Evolutionary conservation across 2,797 vertebrate species (phyloP), one percentile per base, ranked within the genome.

Genomic region (Sebastes paucispinis): DNA sequence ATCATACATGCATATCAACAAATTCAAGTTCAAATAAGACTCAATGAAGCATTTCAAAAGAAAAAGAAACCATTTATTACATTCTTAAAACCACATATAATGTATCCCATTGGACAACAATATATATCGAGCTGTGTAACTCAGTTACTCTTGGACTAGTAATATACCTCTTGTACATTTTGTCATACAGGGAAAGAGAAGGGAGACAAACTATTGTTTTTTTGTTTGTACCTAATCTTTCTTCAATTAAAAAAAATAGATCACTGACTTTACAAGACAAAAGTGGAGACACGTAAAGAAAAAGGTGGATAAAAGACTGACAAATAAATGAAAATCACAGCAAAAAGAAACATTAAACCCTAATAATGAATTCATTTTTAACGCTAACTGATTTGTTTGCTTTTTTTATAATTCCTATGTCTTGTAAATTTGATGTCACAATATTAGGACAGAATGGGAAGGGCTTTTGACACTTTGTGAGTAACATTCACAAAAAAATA

Each of bases 401-500:
- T 75, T 58, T 57, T 77, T 84, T 67, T 50, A 54, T 27, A 84
- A 90, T 85, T 92, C 80, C 89, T 93, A 92, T 89, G 86, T 88
- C 79, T 89, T 77, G 63, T 90, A 92, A 90, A 93, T 88, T 88
- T 88, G 88, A 87, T 85, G 81, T 93, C 93, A 93, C 90, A 92
- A 94, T 90, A 95, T 93, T 86, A 91, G 93, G 90, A 91, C 90
- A 89, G 20, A 91, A 91, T 68, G 67, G 90, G 91, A 91, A 92
- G 88, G 92, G 88, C 88, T 91, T 94, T 94, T 93, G 94, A 96
- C 92, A 95, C 92, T 93, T 94, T 94, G 94, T 96, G 95, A 95
- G 94, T 93, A 94, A 97, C 96, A 97, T 96, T 97, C 96, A 97
- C 96, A 96, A 96, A 95, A 96, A 95, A 96, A 95, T 93, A 93